phyloP scores from a whole-genome alignment of 2,797 vertebrate genomes.

The Anguilla obscura region DNA sequence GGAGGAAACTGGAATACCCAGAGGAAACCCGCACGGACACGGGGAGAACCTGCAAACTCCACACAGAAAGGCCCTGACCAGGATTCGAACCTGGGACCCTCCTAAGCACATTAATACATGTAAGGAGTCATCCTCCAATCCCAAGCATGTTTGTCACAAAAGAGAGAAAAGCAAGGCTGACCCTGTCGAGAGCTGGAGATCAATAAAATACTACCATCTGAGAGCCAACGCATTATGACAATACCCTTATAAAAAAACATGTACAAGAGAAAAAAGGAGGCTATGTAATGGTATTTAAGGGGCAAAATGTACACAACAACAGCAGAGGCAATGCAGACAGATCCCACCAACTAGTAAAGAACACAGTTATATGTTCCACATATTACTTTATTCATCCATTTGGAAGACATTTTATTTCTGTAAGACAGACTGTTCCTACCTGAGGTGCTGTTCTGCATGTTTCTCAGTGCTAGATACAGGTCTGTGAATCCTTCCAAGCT shows the following conservation, averaged over 20 bases:
- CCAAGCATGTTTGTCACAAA: not conserved
- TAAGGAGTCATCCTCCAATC: not conserved
- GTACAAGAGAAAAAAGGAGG: not conserved
- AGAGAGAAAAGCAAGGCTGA: not conserved
- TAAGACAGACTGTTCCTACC: constrained; percentile 63
- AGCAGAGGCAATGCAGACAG: not conserved
- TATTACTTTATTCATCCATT: not conserved
- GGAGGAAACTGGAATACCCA: no score
- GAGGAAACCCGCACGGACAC: not conserved
- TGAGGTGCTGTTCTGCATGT: constrained; percentile 69
- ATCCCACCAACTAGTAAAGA: not conserved
- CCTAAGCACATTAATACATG: not conserved
- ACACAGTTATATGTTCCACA: not conserved
- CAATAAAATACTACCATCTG: not conserved
- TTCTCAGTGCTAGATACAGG: constrained; percentile 74
- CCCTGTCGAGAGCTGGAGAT: not conserved
- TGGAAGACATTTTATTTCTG: not conserved
- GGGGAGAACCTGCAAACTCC: not conserved
- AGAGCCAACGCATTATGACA: not conserved
- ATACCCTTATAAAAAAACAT: not conserved
- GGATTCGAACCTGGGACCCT: not conserved
- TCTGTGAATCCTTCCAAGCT: constrained; percentile 83
- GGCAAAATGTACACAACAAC: not conserved
- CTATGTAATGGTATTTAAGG: not conserved
- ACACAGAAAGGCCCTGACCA: no score